Percentiles rank a stretch among this genome's conserved stretches.
These are phyloP conservation scores for Cebidichthys violaceus DNA, from an alignment of 2,113 vertebrate species.

Conservation along the genomic window DNA sequence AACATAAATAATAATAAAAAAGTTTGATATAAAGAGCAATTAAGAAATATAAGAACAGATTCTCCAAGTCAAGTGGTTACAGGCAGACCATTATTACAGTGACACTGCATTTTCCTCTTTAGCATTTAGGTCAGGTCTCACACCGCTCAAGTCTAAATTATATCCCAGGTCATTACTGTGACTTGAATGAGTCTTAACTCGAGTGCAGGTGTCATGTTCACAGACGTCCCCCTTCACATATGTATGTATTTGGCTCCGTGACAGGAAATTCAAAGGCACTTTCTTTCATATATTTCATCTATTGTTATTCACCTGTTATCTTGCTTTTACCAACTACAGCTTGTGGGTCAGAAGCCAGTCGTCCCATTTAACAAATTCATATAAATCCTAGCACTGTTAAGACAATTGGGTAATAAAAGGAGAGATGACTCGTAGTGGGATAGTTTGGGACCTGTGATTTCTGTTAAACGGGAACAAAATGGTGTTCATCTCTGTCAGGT, in stretches of 20 bases:
- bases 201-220: neutral
- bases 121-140: neutral
- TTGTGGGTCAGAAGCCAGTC: neutral
- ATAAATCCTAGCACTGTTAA: neutral
- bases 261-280: neutral
- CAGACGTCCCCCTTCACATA: neutral
- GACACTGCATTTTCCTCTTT: neutral
- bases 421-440: neutral
- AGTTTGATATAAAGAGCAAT: too few relatives aligned
- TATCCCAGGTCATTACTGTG: neutral
- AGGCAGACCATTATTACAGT: neutral
- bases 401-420: neutral
- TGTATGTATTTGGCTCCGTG: neutral
- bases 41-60: too few relatives aligned
- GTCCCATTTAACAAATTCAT: neutral
- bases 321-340: neutral
- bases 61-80: neutral
- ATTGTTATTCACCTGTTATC: neutral
- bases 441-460: neutral
- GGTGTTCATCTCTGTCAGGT: slow-evolving; percentile 62
- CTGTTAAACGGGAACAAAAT: neutral
- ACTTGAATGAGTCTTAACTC: neutral
- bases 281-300: neutral
- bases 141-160: neutral
- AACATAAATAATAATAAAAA: neutral